Evolutionary conservation across 1,140 invertebrate species (phyloP), one percentile per base, ranked within the genome.

Genomic region (Nasonia longicornis): DNA sequence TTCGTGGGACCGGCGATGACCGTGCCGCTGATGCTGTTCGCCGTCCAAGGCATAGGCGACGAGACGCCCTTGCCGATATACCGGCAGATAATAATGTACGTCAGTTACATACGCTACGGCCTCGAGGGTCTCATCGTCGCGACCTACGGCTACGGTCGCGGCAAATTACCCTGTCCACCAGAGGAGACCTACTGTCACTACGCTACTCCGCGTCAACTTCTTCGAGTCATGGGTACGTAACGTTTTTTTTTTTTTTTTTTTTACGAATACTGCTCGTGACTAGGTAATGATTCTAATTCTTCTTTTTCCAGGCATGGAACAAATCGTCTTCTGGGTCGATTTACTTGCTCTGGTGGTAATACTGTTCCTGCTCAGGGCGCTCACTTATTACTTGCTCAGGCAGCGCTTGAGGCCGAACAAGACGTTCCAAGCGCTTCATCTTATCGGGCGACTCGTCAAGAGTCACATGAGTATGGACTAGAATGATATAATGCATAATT

Each of bases 91-190:
- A 90, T 95, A 0, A 95, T 97, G 91, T 94, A 96, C 84, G 91
- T 95, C n/a, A 97, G 96, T 83, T 98, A 95, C 87, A 92, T 98
- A 72, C 93, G 96, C 63, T 95, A 95, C 85, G 93, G 93, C 7
- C 92, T 98, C 52, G 96, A 98, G 87, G 95, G 95, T 2, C 91
- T 97, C 0, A 92, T 96, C 0, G 92, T 94, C 3, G 92, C 96
- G 0, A 93, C 97, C 12, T 97, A 97, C 85, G 95, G 96, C 0
- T 93, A 93, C 63, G 93, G 95, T 67, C 91, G 97, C 48, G 89
- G 89, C 4, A 93, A 94, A 80, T 88, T 96, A 10, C 86, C 91
- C 20, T 96, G 96, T 89, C 94, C 95, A 0, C 87, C 91, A 0
- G 86, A 90, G 0, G 89, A 93, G 14, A 63, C 75, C 42, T 95